Conservation (phyloP, 92 coral and sea anemone species). For the Bergia puertoricense region DNA sequence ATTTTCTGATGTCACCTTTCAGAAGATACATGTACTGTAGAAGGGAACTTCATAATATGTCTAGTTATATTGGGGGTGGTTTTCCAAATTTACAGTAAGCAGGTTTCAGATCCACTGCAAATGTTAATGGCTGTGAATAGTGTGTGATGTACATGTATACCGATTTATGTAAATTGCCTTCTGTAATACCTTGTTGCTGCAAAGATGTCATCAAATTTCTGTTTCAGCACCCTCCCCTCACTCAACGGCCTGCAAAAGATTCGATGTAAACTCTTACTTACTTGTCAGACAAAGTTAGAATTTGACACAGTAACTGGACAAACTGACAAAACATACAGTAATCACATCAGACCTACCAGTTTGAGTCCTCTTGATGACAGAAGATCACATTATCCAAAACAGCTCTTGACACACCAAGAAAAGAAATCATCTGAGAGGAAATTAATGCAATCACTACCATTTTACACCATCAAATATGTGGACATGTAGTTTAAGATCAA, state of each 20-base stretch:
- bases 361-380: constrained; percentile 98
- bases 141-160: background rate
- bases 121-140: background rate
- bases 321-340: background rate
- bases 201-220: constrained; percentile 98
- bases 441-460: background rate
- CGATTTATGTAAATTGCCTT: background rate
- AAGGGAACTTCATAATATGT: background rate
- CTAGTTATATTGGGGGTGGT: background rate
- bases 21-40: too few relatives aligned
- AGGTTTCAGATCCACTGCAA: background rate
- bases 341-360: constrained; percentile 64
- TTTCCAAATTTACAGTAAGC: background rate
- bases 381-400: constrained; percentile 94
- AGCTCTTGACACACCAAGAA: constrained; percentile 95
- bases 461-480: too few relatives aligned
- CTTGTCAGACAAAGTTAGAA: background rate
- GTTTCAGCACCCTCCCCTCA: constrained; percentile 91
- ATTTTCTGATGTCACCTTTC: too few relatives aligned
- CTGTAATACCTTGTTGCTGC: constrained; percentile 77
- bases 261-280: background rate
- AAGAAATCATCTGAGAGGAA: constrained; percentile 82
- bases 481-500: background rate
- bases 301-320: background rate
- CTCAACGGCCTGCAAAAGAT: constrained; percentile 86